phyloP scores from a whole-genome alignment of 2,113 vertebrate genomes.

The Paralichthys olivaceus region DNA sequence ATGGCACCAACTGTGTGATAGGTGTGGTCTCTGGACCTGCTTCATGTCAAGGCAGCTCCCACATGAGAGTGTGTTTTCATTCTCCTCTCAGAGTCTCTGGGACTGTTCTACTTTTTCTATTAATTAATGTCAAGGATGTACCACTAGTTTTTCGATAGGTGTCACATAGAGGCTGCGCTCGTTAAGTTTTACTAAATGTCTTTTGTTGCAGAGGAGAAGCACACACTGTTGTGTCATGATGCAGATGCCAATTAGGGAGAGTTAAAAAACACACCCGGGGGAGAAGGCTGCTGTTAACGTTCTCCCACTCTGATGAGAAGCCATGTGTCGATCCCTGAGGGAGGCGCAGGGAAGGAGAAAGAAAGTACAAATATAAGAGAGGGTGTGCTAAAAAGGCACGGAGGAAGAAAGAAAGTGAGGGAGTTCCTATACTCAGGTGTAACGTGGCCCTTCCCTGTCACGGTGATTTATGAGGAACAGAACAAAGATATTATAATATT shows the following conservation, averaged over 20 bases:
- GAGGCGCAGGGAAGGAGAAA: slow-evolving; percentile 19
- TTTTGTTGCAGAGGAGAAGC: slow-evolving; percentile 47
- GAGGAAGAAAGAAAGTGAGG: slow-evolving; percentile 32
- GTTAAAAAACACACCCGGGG: slow-evolving; percentile 73
- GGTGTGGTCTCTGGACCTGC: slow-evolving; percentile 37
- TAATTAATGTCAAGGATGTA: slow-evolving; percentile 16
- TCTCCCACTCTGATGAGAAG: slow-evolving; percentile 59
- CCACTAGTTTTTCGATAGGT: slow-evolving; percentile 37
- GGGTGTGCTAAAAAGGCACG: slow-evolving; percentile 48
- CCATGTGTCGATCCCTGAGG: slow-evolving; percentile 56
- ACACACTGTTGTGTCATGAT: slow-evolving; percentile 58
- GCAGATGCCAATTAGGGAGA: slow-evolving; percentile 74
- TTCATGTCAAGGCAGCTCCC: slow-evolving; percentile 37
- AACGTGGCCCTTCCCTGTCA: slow-evolving; percentile 72
- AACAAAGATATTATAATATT: slow-evolving; percentile 67
- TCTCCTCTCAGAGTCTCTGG: slow-evolving; percentile 4
- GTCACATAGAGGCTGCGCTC: slow-evolving; percentile 41
- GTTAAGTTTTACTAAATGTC: slow-evolving; percentile 58
- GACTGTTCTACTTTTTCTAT: slow-evolving; percentile 34
- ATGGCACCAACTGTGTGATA: slow-evolving; percentile 44
- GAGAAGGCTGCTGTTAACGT: slow-evolving; percentile 63
- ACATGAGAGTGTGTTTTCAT: slow-evolving; percentile 14
- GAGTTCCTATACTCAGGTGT: slow-evolving; percentile 69
- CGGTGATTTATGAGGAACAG: slow-evolving; percentile 71
- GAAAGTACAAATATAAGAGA: slow-evolving; percentile 38